Evolutionary conservation across 2,888 invertebrate genomes (phyloP).

Genomic region (Gymnosoma rotundatum): DNA sequence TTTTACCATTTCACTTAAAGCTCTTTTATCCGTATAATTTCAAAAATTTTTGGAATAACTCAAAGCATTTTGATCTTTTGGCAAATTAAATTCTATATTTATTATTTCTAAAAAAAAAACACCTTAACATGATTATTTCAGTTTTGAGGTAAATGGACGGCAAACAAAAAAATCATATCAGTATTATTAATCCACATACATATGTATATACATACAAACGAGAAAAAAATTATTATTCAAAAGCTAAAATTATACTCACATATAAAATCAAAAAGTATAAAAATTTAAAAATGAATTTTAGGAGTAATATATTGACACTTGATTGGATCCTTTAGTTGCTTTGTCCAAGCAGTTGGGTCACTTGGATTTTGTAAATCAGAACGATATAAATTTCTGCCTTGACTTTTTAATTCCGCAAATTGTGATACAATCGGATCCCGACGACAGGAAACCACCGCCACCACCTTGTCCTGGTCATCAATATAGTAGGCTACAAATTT

Average conservation of each 20-base stretch:
- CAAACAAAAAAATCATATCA: too few relatives aligned
- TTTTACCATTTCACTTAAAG: too few relatives aligned
- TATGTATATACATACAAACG: too few relatives aligned
- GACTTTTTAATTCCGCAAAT: slow-evolving; percentile 89
- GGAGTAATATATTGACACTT: slow-evolving; percentile 36
- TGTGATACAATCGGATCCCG: slow-evolving; percentile 95
- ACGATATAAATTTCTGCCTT: slow-evolving; percentile 86
- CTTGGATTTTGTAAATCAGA: slow-evolving; percentile 84
- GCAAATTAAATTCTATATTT: too few relatives aligned
- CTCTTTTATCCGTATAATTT: too few relatives aligned
- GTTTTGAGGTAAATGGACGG: too few relatives aligned
- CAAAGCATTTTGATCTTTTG: too few relatives aligned
- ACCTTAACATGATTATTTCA: too few relatives aligned
- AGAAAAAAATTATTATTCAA: slow-evolving; percentile 27
- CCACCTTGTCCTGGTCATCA: slow-evolving; percentile 86
- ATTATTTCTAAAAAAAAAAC: too few relatives aligned
- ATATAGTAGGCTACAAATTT: slow-evolving; percentile 92
- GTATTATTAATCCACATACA: too few relatives aligned
- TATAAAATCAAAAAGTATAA: slow-evolving; percentile 8
- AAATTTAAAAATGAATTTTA: slow-evolving; percentile 15
- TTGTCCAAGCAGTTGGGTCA: slow-evolving; percentile 87
- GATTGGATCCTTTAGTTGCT: slow-evolving; percentile 78
- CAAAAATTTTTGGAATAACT: too few relatives aligned
- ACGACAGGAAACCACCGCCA: slow-evolving; percentile 90
- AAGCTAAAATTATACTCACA: slow-evolving; percentile 18